Percentiles rank a stretch among this genome's conserved stretches.
These are phyloP conservation scores for Sebastes goodei DNA, from an alignment of 2,797 vertebrate species.

Conservation along the genomic window DNA sequence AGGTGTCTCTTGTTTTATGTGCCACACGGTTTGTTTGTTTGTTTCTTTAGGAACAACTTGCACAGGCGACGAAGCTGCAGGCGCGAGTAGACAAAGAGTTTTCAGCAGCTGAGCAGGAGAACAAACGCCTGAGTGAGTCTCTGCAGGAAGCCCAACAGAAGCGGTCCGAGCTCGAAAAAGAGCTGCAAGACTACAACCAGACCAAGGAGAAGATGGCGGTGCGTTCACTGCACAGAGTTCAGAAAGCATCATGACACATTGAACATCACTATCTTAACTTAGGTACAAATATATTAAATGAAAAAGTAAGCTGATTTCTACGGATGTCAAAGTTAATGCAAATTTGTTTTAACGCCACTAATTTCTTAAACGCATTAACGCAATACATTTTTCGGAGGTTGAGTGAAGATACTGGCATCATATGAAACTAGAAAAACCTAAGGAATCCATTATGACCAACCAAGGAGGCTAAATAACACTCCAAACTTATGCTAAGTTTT, in stretches of 20 bases:
- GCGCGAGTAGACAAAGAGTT: neutral
- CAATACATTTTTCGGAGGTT: neutral
- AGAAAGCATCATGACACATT: neutral
- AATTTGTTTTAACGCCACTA: neutral
- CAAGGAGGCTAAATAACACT: no score
- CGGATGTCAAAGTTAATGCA: neutral
- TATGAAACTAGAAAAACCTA: no score
- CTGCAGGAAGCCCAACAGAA: constrained; percentile 20
- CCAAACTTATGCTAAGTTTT: no score
- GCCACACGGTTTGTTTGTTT: neutral
- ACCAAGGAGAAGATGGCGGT: constrained; percentile 15
- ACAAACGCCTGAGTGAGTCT: neutral
- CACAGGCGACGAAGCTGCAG: neutral
- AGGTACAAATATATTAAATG: neutral
- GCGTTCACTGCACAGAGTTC: neutral
- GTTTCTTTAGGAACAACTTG: constrained; percentile 2
- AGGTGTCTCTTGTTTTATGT: neutral
- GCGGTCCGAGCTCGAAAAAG: neutral
- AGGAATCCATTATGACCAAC: no score
- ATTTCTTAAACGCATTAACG: neutral
- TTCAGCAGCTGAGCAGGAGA: constrained; percentile 14
- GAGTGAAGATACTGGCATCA: no score
- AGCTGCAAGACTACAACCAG: constrained; percentile 6
- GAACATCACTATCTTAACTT: neutral
- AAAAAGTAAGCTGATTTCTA: neutral